phyloP scores from a whole-genome alignment of 2,888 invertebrate species.

The Hydriomena furcata region DNA sequence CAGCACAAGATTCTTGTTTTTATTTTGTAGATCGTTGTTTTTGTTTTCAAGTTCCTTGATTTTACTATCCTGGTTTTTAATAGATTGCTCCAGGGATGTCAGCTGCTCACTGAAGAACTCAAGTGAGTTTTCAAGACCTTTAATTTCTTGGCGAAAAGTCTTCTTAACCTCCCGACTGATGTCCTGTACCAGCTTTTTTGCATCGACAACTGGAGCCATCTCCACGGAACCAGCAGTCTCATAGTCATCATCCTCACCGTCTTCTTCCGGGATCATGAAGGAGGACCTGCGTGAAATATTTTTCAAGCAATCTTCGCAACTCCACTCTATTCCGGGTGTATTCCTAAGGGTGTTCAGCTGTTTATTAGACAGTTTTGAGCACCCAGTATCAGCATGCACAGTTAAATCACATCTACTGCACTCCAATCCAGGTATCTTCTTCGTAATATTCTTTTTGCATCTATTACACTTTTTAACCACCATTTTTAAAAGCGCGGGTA shows the following conservation, averaged over 20 bases:
- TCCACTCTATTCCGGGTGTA: constrained; percentile 19
- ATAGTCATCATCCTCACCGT: constrained; percentile 20
- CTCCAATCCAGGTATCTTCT: constrained; percentile 8
- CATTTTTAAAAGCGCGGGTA: neutral
- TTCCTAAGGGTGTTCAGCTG: constrained; percentile 9
- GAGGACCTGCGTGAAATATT: too few species aligned
- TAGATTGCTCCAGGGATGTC: too few species aligned
- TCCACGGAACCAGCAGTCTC: constrained; percentile 2
- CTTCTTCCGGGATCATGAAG: constrained; percentile 31
- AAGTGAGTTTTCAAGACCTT: too few species aligned
- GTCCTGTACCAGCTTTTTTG: constrained; percentile 7
- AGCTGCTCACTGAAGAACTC: too few species aligned
- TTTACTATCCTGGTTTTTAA: too few species aligned
- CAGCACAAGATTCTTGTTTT: too few species aligned
- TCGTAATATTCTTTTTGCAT: constrained; percentile 8
- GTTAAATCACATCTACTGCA: constrained; percentile 8
- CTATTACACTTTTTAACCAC: constrained; percentile 1
- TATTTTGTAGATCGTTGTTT: too few species aligned
- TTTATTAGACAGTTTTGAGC: constrained; percentile 6
- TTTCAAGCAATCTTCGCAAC: constrained; percentile 28
- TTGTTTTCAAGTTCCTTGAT: too few species aligned
- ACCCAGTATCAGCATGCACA: constrained; percentile 9
- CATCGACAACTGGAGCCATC: constrained; percentile 21
- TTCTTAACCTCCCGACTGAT: constrained; percentile 36
- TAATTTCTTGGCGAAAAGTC: too few species aligned